Percentiles rank a stretch among this genome's conserved stretches.
phyloP scores from a whole-genome alignment of 1,140 invertebrate species.

The Neodiprion pinetum region DNA sequence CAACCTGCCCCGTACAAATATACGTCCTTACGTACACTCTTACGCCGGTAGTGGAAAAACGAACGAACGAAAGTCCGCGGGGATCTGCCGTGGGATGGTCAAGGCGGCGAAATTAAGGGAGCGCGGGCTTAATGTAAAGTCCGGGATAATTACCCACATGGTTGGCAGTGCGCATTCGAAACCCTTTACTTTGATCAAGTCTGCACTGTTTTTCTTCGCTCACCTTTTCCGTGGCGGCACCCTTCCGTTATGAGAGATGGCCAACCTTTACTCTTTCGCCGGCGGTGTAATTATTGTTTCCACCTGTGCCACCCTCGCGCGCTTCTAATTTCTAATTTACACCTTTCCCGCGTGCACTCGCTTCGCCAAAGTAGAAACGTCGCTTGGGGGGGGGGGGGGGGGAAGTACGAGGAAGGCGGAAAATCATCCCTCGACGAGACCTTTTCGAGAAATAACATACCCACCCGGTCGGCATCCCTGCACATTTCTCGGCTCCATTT shows the following conservation, averaged over 20 bases:
- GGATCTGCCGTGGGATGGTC: conserved; percentile 10
- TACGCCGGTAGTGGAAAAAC: background rate
- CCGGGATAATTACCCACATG: conserved; percentile 62
- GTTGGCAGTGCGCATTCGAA: conserved; percentile 52
- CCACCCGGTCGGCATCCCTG: no score
- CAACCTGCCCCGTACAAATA: no score
- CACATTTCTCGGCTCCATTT: background rate
- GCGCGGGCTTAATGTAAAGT: conserved; percentile 56
- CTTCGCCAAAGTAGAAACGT: no score
- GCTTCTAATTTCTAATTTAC: conserved; percentile 4
- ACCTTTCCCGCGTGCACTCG: background rate
- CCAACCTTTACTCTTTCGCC: background rate
- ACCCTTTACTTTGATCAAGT: conserved; percentile 59
- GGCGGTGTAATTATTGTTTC: conserved; percentile 2
- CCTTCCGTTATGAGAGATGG: background rate
- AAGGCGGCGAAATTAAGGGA: conserved; percentile 24
- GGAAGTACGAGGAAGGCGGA: no score
- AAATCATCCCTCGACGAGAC: no score
- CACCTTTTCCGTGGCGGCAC: conserved; percentile 49
- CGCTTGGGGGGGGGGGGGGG: no score
- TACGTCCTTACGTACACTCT: background rate
- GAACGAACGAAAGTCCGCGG: background rate
- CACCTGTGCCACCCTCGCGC: background rate
- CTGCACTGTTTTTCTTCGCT: conserved; percentile 60
- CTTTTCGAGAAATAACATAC: no score